Conservation (phyloP, 2,888 invertebrate species). For the Apamea crenata region DNA sequence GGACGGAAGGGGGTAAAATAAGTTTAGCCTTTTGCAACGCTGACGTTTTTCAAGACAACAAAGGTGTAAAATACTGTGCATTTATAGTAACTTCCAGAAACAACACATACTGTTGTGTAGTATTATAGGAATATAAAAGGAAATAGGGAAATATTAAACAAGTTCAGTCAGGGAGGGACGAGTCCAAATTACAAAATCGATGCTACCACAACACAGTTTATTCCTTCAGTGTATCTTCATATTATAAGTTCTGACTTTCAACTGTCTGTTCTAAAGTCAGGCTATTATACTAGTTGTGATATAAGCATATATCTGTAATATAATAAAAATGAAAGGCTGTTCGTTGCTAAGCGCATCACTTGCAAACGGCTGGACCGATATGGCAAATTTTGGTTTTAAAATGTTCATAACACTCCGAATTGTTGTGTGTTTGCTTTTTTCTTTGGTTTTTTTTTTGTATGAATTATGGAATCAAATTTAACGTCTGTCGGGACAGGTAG, state of each 20-base stretch:
- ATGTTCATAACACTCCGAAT: not conserved
- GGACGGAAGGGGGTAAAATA: constrained; percentile 14
- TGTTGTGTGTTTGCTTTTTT: too few relatives aligned
- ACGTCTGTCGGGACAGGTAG: not conserved
- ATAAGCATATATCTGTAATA: not conserved
- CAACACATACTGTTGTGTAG: constrained; percentile 33
- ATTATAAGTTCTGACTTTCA: constrained; percentile 3
- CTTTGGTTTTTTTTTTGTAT: not conserved
- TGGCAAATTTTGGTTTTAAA: not conserved
- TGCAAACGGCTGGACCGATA: not conserved
- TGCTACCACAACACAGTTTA: constrained; percentile 31
- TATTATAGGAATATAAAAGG: constrained; percentile 9
- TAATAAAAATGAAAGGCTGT: not conserved
- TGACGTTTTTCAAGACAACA: constrained; percentile 36
- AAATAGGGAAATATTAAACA: constrained; percentile 18
- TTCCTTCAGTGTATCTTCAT: constrained; percentile 19
- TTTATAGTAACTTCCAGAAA: constrained; percentile 34
- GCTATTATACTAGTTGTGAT: not conserved
- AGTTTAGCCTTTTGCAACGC: constrained; percentile 35
- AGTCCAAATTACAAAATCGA: constrained; percentile 60
- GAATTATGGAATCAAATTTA: not conserved
- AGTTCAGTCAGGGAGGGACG: constrained; percentile 24
- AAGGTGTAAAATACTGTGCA: constrained; percentile 31
- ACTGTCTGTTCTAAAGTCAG: not conserved
- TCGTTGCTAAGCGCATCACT: not conserved